Evolutionary conservation across 2,888 invertebrate genomes (phyloP).

Genomic region (Osmoderma eremita): DNA sequence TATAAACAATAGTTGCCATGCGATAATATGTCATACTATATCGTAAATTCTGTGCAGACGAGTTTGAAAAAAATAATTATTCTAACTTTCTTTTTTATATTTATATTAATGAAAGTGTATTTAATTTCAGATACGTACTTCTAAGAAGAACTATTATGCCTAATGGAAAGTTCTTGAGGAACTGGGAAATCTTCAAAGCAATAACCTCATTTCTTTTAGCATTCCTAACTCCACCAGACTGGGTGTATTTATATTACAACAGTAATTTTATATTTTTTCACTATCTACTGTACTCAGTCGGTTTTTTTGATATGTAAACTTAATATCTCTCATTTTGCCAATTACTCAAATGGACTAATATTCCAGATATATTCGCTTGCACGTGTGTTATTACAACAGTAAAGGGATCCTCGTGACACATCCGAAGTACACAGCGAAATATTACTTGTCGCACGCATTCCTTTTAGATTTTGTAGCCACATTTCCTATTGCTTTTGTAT

Average conservation of each 20-base stretch:
- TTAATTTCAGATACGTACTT: constrained; percentile 35
- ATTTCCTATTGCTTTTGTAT: constrained; percentile 25
- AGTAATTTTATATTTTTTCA: constrained; percentile 13
- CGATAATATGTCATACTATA: no score
- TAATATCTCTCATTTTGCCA: no score
- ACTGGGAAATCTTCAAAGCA: constrained; percentile 40
- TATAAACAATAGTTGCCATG: no score
- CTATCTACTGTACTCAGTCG: constrained; percentile 23
- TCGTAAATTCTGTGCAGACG: background rate
- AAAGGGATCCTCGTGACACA: constrained; percentile 39
- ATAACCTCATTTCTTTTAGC: constrained; percentile 24
- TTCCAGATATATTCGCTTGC: constrained; percentile 39
- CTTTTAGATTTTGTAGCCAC: constrained; percentile 19
- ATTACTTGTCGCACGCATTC: constrained; percentile 37
- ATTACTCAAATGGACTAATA: background rate
- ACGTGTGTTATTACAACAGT: constrained; percentile 38
- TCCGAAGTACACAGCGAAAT: constrained; percentile 33
- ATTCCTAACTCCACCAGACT: constrained; percentile 29
- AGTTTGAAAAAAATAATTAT: background rate
- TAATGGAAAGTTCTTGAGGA: constrained; percentile 30
- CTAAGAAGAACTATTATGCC: constrained; percentile 37
- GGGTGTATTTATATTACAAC: constrained; percentile 13
- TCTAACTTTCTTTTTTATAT: constrained; percentile 43
- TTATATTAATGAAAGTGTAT: constrained; percentile 52
- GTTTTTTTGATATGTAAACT: constrained; percentile 39